Conservation (phyloP, 2,888 invertebrate species). For the Drosophila neoperkinsi region DNA sequence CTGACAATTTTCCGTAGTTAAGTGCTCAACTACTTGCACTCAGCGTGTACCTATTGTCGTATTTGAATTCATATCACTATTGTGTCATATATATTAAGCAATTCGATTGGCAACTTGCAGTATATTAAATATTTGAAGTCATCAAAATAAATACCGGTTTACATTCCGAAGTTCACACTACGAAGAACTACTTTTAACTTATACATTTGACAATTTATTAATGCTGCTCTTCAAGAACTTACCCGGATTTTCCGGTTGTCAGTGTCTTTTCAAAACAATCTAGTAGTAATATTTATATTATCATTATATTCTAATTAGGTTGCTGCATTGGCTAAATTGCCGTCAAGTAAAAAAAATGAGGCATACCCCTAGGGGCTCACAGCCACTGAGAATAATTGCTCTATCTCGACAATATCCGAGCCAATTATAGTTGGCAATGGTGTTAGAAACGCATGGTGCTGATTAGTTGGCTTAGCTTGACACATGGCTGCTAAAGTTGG, state of each 20-base stretch:
- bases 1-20: neutral
- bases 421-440: neutral
- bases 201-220: neutral
- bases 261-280: neutral
- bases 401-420: neutral
- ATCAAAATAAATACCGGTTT: neutral
- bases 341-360: neutral
- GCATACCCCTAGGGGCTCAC: neutral
- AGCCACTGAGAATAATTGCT: neutral
- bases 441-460: neutral
- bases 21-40: slow-evolving; percentile 7
- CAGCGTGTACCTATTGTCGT: neutral
- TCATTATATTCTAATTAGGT: neutral
- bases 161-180: neutral
- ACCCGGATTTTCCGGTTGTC: neutral
- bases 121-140: neutral
- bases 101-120: neutral
- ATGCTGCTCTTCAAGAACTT: neutral
- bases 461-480: neutral
- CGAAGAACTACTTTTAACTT: too few relatives aligned
- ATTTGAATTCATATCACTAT: neutral
- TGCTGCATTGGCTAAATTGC: slow-evolving; percentile 2
- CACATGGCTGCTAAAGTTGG: neutral
- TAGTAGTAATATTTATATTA: neutral
- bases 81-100: neutral